Evolutionary conservation across 2,888 invertebrate genomes (phyloP).

Genomic region (Oconnorella tubifera): DNA sequence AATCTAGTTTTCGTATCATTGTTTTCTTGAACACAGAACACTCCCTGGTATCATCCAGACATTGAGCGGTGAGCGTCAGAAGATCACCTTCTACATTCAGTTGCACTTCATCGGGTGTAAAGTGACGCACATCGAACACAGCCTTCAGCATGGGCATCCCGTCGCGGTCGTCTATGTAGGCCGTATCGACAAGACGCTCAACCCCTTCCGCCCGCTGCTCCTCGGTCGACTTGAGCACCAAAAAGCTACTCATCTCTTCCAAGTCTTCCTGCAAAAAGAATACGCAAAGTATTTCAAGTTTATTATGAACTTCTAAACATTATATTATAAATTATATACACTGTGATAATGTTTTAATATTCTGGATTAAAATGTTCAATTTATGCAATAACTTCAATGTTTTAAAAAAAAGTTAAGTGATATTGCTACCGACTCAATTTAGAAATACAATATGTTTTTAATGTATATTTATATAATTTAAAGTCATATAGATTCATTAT

Average conservation of each 20-base stretch:
- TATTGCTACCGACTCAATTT: no score
- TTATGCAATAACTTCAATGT: no score
- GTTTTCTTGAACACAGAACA: constrained; percentile 35
- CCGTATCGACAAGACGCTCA: constrained; percentile 35
- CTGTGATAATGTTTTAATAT: no score
- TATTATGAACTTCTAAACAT: no score
- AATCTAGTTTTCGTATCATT: constrained; percentile 33
- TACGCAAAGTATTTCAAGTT: no score
- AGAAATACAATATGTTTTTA: no score
- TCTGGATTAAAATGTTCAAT: no score
- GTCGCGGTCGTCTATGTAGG: constrained; percentile 32
- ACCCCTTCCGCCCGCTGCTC: constrained; percentile 37
- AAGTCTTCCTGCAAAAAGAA: constrained; percentile 36
- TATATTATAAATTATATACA: no score
- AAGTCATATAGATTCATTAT: no score
- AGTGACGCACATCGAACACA: constrained; percentile 36
- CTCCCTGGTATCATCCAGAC: constrained; percentile 33
- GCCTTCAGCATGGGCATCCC: constrained; percentile 38
- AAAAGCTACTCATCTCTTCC: constrained; percentile 38
- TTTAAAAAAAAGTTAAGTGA: no score
- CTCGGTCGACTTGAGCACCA: constrained; percentile 38
- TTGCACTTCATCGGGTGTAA: constrained; percentile 35
- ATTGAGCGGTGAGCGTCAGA: constrained; percentile 30
- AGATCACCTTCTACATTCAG: constrained; percentile 24
- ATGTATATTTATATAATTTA: no score